A percentile compares a stretch with the other conserved stretches of the same genome.
Conservation (phyloP, 2,888 invertebrate species). For the Phyllotreta striolata region DNA sequence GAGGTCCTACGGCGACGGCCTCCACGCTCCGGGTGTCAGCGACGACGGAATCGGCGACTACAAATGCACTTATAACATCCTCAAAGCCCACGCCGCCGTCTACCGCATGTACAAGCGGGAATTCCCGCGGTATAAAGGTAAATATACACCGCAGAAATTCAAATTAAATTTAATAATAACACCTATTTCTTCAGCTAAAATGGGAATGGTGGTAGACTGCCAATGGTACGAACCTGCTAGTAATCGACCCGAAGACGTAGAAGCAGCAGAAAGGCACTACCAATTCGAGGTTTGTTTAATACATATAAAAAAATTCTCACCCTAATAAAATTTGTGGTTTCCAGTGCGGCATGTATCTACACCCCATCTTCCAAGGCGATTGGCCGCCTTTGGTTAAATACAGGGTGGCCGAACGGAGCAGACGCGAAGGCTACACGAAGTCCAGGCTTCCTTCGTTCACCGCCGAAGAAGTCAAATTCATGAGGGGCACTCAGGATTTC, state of each 20-base stretch:
- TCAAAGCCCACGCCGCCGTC: slow-evolving; percentile 71
- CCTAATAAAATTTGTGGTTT: slow-evolving; percentile 1
- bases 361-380: slow-evolving; percentile 71
- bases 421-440: slow-evolving; percentile 57
- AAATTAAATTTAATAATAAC: too few species aligned
- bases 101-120: not conserved
- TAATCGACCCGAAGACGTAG: slow-evolving; percentile 64
- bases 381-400: slow-evolving; percentile 73
- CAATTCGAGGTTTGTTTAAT: slow-evolving; percentile 62
- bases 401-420: slow-evolving; percentile 66
- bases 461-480: slow-evolving; percentile 66
- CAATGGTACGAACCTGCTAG: slow-evolving; percentile 46
- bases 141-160: too few species aligned
- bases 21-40: slow-evolving; percentile 64
- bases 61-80: slow-evolving; percentile 68
- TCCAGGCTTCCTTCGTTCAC: slow-evolving; percentile 72
- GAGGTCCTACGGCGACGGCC: slow-evolving; percentile 63
- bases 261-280: slow-evolving; percentile 67
- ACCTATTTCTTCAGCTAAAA: slow-evolving; percentile 29
- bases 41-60: slow-evolving; percentile 70
- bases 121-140: not conserved
- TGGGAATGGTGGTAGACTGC: slow-evolving; percentile 31
- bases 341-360: slow-evolving; percentile 49
- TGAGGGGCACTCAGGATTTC: slow-evolving; percentile 73
- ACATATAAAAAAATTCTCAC: not conserved